phyloP scores from a whole-genome alignment of 2,113 vertebrate genomes.

The Dasyornis broadbenti region DNA sequence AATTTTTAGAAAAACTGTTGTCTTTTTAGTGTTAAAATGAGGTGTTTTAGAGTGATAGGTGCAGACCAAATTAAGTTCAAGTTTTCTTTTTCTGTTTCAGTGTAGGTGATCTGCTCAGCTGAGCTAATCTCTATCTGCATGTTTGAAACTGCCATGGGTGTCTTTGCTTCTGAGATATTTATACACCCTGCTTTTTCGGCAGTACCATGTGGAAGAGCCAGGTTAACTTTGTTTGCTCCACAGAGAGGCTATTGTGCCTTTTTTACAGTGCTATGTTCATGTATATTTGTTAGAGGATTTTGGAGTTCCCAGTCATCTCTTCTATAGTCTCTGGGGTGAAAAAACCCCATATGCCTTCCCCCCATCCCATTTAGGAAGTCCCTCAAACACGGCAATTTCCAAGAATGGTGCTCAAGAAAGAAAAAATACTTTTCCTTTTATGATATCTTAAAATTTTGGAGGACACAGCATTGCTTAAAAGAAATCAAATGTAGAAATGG shows the following conservation, averaged over 20 bases:
- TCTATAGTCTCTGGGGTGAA: fast-evolving
- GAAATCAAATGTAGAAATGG: not conserved
- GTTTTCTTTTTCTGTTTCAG: not conserved
- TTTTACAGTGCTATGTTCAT: not conserved
- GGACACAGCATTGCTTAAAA: not conserved
- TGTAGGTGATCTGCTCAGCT: not conserved
- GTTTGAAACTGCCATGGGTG: not conserved
- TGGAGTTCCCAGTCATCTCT: not conserved
- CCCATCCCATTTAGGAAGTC: fast-evolving
- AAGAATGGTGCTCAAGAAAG: not conserved
- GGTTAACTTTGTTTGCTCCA: not conserved
- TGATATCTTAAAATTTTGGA: not conserved
- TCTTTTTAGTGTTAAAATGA: not conserved
- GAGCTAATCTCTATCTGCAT: not conserved
- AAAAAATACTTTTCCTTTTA: not conserved
- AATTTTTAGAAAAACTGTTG: not conserved
- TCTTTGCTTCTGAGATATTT: not conserved
- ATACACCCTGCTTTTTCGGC: not conserved
- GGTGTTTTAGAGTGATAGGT: not conserved
- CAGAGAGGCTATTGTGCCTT: not conserved
- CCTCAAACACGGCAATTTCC: not conserved
- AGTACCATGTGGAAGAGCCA: not conserved
- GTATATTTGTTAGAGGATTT: not conserved
- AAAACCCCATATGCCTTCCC: fast-evolving
- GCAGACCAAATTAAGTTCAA: not conserved